Conservation (phyloP, 2,797 vertebrate species). For the Thripadectes ignobilis region DNA sequence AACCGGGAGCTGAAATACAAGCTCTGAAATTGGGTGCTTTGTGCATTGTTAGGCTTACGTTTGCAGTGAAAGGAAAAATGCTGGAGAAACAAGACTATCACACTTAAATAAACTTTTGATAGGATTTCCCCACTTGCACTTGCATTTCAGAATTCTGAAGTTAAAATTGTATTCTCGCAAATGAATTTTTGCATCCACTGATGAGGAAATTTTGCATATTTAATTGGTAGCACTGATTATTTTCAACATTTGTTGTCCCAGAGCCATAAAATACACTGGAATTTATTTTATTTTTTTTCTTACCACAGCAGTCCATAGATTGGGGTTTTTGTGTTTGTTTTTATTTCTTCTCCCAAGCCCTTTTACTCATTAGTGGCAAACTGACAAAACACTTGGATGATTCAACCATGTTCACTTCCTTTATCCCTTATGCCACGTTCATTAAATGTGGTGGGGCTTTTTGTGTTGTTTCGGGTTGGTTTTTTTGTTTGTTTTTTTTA, state of each 20-base stretch:
- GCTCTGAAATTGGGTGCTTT: neutral
- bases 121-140: neutral
- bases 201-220: neutral
- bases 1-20: neutral
- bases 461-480: neutral
- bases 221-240: neutral
- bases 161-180: neutral
- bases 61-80: neutral
- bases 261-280: neutral
- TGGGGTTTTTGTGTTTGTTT: neutral
- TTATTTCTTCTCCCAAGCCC: neutral
- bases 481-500: neutral
- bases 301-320: neutral
- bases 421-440: accelerated
- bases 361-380: neutral
- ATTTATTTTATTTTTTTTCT: neutral
- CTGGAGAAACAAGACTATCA: accelerated
- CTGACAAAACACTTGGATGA: neutral
- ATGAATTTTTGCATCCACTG: neutral
- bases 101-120: neutral
- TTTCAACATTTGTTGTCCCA: neutral
- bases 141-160: neutral
- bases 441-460: neutral
- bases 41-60: neutral
- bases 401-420: accelerated